These are phyloP conservation scores for Ceratina japonica DNA, from an alignment of 1,140 invertebrate species.

Conservation along the genomic window DNA sequence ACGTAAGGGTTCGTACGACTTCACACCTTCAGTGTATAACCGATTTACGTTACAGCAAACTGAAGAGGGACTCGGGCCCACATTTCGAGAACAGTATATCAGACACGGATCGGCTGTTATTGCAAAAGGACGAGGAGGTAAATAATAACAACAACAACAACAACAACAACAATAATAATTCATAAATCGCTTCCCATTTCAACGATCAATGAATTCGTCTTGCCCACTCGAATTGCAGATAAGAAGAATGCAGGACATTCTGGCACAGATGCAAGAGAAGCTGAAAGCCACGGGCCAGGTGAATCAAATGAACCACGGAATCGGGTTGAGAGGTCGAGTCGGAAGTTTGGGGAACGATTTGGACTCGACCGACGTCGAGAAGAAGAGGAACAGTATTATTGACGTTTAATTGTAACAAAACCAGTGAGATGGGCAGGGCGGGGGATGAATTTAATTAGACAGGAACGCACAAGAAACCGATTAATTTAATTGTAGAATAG, in stretches of 20 bases:
- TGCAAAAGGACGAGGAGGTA: slow-evolving; percentile 97
- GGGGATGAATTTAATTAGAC: too few species aligned
- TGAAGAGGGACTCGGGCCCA: slow-evolving; percentile 89
- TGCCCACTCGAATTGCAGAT: too few species aligned
- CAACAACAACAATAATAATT: too few species aligned
- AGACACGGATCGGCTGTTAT: slow-evolving; percentile 90
- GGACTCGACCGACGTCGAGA: slow-evolving; percentile 77
- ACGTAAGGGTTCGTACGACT: too few species aligned
- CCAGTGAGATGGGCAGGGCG: too few species aligned
- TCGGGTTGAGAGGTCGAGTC: slow-evolving; percentile 72
- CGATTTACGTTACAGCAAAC: slow-evolving; percentile 82
- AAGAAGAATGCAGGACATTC: slow-evolving; percentile 96
- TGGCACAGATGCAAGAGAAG: slow-evolving; percentile 98
- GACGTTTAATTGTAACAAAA: slow-evolving; percentile 82
- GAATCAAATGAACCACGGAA: slow-evolving; percentile 49
- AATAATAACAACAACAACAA: slow-evolving; percentile 85
- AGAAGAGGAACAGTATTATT: slow-evolving; percentile 90
- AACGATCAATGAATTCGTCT: not conserved
- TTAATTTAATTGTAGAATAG: too few species aligned
- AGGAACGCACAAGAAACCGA: slow-evolving; percentile 15
- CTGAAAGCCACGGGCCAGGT: slow-evolving; percentile 89
- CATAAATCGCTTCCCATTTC: too few species aligned
- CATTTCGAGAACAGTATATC: slow-evolving; percentile 88
- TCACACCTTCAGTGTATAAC: too few species aligned
- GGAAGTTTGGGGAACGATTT: slow-evolving; percentile 76